Percentiles rank a stretch among this genome's conserved stretches.
These are phyloP conservation scores for Sphaerodactylus townsendi DNA, from an alignment of 2,113 vertebrate genomes.

Conservation along the genomic window DNA sequence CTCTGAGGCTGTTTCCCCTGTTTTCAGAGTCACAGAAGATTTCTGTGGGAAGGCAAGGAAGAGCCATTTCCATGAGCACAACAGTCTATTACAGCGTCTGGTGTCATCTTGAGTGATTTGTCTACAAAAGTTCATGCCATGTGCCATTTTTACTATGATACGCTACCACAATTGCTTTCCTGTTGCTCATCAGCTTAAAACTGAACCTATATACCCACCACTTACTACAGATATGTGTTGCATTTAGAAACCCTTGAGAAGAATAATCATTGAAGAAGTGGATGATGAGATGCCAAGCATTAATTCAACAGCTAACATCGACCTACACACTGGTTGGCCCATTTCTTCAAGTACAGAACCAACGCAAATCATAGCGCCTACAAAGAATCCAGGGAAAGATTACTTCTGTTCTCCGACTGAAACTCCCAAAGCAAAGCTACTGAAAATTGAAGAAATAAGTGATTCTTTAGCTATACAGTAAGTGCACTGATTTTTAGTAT, in stretches of 20 bases:
- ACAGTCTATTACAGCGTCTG: background rate
- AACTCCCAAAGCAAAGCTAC: conserved; percentile 85
- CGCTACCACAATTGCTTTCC: background rate
- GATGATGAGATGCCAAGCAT: conserved; percentile 67
- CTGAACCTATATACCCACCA: background rate
- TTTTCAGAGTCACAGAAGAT: no score
- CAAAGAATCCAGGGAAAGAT: conserved; percentile 53
- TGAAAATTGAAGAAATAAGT: conserved; percentile 87
- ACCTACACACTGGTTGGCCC: conserved; percentile 16
- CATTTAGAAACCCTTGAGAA: conserved; percentile 86
- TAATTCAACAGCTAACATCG: conserved; percentile 32
- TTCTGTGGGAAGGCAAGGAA: no score
- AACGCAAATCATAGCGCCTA: background rate
- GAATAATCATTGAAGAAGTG: conserved; percentile 87
- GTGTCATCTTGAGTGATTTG: background rate
- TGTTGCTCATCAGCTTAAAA: background rate
- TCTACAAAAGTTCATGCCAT: background rate
- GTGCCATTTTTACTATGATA: background rate
- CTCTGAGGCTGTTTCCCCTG: no score
- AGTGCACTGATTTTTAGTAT: conserved; percentile 62
- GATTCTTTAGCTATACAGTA: conserved; percentile 53
- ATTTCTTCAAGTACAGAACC: conserved; percentile 10
- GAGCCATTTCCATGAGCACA: no score
- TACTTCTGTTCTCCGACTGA: conserved; percentile 53
- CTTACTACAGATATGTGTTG: conserved; percentile 11